Conservation (phyloP, 1,140 invertebrate species). For the Zaprionus ghesquierei region DNA sequence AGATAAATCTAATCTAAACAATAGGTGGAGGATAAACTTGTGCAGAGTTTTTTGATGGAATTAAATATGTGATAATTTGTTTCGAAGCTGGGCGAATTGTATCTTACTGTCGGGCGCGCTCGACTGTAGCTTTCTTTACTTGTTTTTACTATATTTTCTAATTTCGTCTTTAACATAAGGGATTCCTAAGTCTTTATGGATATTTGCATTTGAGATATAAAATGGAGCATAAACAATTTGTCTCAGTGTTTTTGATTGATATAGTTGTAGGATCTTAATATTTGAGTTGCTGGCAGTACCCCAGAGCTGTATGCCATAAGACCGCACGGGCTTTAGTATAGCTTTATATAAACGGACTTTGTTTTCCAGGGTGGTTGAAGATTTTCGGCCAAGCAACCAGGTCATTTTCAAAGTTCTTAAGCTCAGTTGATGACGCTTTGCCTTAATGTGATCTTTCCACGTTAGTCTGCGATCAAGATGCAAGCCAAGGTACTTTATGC, state of each 20-base stretch:
- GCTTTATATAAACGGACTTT: conserved; percentile 44
- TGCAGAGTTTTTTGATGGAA: too few relatives aligned
- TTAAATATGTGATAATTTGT: too few relatives aligned
- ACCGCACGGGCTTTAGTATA: conserved; percentile 43
- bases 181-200: conserved; percentile 6
- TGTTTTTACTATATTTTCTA: too few relatives aligned
- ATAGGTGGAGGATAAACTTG: too few relatives aligned
- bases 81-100: too few relatives aligned
- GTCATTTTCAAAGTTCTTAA: conserved; percentile 32
- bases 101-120: too few relatives aligned
- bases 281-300: conserved; percentile 48
- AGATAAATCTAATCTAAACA: too few relatives aligned
- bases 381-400: conserved; percentile 29
- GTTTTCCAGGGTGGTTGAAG: conserved; percentile 21
- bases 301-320: conserved; percentile 40
- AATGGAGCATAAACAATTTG: conserved; percentile 3
- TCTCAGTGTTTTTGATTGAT: conserved; percentile 11
- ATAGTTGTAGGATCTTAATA: conserved; percentile 20
- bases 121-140: too few relatives aligned
- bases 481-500: conserved; percentile 27
- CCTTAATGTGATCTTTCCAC: conserved; percentile 18
- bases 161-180: conserved; percentile 2
- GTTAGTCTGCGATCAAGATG: conserved; percentile 15
- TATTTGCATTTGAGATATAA: conserved; percentile 5
- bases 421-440: conserved; percentile 28